Base-by-base conservation (phyloP, 1,140 invertebrate genomes). In the Helicoverpa zea region DNA sequence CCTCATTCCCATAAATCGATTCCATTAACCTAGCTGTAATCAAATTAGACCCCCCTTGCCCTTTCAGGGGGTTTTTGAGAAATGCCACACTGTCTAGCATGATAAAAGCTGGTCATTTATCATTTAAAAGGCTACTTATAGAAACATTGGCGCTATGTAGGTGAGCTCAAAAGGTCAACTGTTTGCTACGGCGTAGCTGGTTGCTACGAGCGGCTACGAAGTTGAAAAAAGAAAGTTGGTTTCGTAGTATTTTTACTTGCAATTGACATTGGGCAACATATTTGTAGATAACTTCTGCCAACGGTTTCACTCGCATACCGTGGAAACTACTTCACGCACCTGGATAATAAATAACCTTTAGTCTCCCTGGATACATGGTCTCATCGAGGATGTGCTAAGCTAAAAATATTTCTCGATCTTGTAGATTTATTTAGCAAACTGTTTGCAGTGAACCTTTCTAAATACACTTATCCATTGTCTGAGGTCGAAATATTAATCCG, bases 81-180 rank as follows among this genome's bases (percentile, higher is more conserved):
- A 70, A 70, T 23, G 47, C 66, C 66, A 54, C 66, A 52, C 49
- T 70, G 49, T 70, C 66, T 70, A 18, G 30, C 49, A 12, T 51
- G 11, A 54, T 70, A 70, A 70, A 70, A 70, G 47, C 49, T 54
- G 49, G 66, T 52, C 66, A 70, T 70, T 70, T 70, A 70, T 70
- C 66, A 70, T 70, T 70, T 70, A 70, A 70, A 70, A 70, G 23
- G 66, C 66, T 70, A 70, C 66, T 70, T 70, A 70, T 43, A 51
- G 52, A 43, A 18, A 52, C 52, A 70, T 12, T 18, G 18, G 7
- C 49, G 29, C 3, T 12, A n/a, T 29, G 66, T 9, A 70, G 14
- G 49, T 49, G 23, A 12, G 18, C 14, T 2, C 66, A 70, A 16
- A 70, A 70, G 66, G 66, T 52, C 23, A 13, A 23, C 3, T 30